These are phyloP conservation scores for Hirtodrosophila cameraria DNA, from an alignment of 2,888 invertebrate species.

Conservation along the genomic window DNA sequence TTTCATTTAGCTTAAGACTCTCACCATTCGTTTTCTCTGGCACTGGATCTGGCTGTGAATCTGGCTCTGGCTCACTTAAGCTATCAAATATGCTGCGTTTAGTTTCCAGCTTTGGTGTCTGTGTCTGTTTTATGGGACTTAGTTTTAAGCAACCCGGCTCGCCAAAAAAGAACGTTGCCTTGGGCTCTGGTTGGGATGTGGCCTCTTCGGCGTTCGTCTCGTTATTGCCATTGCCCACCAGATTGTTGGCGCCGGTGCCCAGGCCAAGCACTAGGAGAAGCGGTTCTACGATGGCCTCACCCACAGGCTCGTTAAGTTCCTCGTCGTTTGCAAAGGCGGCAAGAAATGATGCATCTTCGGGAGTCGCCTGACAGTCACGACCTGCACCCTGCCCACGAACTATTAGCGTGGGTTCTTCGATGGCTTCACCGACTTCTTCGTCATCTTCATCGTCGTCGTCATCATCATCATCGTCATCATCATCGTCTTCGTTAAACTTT, in stretches of 20 bases:
- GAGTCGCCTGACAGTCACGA: constrained; percentile 86
- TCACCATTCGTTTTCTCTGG: constrained; percentile 68
- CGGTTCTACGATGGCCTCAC: constrained; percentile 90
- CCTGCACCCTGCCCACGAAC: constrained; percentile 89
- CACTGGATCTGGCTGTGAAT: constrained; percentile 14
- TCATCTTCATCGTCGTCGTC: constrained; percentile 68
- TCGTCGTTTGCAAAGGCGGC: background rate
- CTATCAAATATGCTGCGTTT: constrained; percentile 70
- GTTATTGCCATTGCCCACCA: constrained; percentile 87
- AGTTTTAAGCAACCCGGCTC: constrained; percentile 84
- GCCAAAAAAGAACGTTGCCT: constrained; percentile 84
- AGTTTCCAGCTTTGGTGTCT: constrained; percentile 57
- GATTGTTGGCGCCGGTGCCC: constrained; percentile 89
- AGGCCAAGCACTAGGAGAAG: constrained; percentile 87
- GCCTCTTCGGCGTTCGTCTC: constrained; percentile 85
- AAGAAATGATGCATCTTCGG: constrained; percentile 22
- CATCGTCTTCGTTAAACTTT: constrained; percentile 62
- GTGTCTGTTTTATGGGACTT: constrained; percentile 79
- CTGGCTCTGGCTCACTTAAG: constrained; percentile 12
- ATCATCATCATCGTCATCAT: constrained; percentile 74
- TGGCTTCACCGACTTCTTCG: constrained; percentile 86
- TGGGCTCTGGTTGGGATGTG: constrained; percentile 59
- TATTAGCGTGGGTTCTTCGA: constrained; percentile 90
- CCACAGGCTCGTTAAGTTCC: constrained; percentile 80
- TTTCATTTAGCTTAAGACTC: constrained; percentile 20